Percentiles rank a stretch among this genome's conserved stretches.
phyloP scores from a whole-genome alignment of 2,113 vertebrate genomes.

The Gallinago media region DNA sequence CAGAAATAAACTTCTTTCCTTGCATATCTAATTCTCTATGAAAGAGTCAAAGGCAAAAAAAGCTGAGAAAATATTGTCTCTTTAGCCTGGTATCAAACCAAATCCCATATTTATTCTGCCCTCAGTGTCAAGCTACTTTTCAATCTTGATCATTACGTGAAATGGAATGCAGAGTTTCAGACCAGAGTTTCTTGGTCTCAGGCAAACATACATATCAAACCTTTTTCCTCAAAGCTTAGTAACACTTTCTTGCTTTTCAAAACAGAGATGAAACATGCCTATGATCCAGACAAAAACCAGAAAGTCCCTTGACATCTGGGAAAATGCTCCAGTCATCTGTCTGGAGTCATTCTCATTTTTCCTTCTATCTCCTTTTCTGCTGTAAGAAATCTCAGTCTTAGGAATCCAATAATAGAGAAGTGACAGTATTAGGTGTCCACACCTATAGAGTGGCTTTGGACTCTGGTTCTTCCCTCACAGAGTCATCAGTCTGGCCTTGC shows the following conservation, averaged over 20 bases:
- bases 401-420: neutral
- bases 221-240: neutral
- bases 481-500: neutral
- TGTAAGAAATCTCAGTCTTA: neutral
- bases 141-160: neutral
- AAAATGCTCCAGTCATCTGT: neutral
- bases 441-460: neutral
- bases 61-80: neutral
- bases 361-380: neutral
- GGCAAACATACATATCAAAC: neutral
- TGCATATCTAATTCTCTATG: neutral
- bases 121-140: neutral
- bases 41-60: neutral
- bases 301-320: neutral
- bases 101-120: neutral
- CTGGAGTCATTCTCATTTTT: neutral
- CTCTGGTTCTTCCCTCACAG: neutral
- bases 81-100: neutral
- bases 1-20: neutral
- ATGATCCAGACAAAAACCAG: neutral
- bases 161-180: neutral
- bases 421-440: accelerated
- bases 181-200: neutral
- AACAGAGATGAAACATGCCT: neutral
- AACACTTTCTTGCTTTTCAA: neutral